A percentile compares a stretch with the other conserved stretches of the same genome.
These are phyloP conservation scores for Bursaphelenchus okinawaensis DNA, from an alignment of 2,888 invertebrate genomes.

Conservation along the genomic window DNA sequence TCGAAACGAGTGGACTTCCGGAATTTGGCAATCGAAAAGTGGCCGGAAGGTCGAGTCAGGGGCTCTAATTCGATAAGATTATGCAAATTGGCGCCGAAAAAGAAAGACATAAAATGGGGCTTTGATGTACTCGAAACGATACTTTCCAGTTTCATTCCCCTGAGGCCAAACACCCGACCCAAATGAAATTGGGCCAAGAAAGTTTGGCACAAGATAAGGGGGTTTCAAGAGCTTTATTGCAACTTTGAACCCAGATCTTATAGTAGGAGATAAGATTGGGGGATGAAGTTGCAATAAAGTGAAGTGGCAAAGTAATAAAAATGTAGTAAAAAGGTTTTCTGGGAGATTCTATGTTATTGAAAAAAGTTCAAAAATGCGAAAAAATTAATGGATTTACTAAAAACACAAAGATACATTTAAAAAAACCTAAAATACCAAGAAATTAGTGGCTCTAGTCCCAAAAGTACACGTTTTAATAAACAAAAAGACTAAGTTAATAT, in stretches of 20 bases:
- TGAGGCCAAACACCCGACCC: background rate
- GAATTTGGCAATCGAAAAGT: background rate
- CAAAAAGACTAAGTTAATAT: background rate
- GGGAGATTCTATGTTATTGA: background rate
- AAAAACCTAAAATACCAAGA: background rate
- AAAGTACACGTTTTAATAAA: no score
- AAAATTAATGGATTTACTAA: background rate
- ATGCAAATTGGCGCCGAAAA: constrained; percentile 26
- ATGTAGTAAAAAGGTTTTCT: no score
- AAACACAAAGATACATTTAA: background rate
- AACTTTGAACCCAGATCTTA: no score
- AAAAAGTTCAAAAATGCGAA: background rate
- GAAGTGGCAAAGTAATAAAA: no score
- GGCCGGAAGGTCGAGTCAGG: background rate
- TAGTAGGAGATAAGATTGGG: no score
- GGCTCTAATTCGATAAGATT: constrained; percentile 30
- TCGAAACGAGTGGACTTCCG: background rate
- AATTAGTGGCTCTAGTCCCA: no score
- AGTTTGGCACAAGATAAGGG: background rate
- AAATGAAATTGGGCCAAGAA: background rate
- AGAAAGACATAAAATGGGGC: background rate
- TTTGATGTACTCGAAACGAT: background rate
- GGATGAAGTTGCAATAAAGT: no score
- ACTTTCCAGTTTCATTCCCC: background rate
- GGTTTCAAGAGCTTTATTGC: no score